Base-by-base conservation (phyloP, 2,888 invertebrate species). In the Beris morrisii region DNA sequence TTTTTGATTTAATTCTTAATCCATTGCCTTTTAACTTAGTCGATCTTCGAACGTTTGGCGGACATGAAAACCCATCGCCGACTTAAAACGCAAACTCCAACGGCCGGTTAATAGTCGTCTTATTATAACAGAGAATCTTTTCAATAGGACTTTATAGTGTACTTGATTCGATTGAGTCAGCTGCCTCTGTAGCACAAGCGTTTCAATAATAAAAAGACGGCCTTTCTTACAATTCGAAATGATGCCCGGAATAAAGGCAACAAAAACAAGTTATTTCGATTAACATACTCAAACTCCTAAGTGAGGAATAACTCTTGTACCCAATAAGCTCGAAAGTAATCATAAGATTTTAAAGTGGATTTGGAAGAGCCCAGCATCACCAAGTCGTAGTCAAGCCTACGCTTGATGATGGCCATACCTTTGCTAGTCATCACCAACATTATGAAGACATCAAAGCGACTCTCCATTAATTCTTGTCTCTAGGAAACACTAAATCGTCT, bases 361-460 rank as follows among this genome's bases (percentile, higher is more conserved):
- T 38, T 38, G 38, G 38, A 7, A 9, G 38, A 38, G 38, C 38
- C 7, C 5, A 11, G 11, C 52, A 15, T 52, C 52, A 52, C 28
- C 22, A 15, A 52, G 15, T 52, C 15, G 28, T 22, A 11, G 11
- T 52, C 22, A 22, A 52, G 52, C 52, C 52, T 28, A 52, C 52
- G 52, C 52, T 52, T 55, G 55, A 12, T 38, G 7, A 56, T 48
- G 30, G 43, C 38, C 28, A 15, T 56, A 13, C 12, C 52, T 43
- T 13, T 15, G 5, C 50, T 44, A 61, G 50, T 52, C 61, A 61
- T 52, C 61, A 22, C 50, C 52, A 52, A 38, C 61, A 61, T 65
- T 68, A 68, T 68, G 65, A 68, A 68, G 68, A 68, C 68, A 68
- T 68, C 68, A 66, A 68, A 68, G 55, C 61, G 55, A 57, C 55